A percentile compares a stretch with the other conserved stretches of the same genome.
These are phyloP conservation scores for Melopsittacus undulatus DNA, from an alignment of 2,797 vertebrate genomes.

Conservation along the genomic window DNA sequence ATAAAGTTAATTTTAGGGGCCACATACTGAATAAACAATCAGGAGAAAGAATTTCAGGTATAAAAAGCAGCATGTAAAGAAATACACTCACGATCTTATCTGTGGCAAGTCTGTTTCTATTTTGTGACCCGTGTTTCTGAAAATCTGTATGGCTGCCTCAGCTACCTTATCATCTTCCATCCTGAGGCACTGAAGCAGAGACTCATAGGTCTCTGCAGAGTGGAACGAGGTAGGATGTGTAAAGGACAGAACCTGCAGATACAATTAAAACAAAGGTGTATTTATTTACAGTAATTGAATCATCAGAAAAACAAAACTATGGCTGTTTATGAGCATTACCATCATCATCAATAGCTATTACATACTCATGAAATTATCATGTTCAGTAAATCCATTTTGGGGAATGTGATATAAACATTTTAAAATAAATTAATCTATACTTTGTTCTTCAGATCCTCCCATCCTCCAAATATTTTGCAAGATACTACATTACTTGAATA, in stretches of 20 bases:
- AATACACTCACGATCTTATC: constrained; percentile 92
- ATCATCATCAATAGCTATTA: not conserved
- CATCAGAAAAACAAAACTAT: not conserved
- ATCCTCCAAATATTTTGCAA: not conserved
- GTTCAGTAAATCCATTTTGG: not conserved
- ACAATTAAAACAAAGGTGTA: constrained; percentile 1
- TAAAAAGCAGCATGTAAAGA: not conserved
- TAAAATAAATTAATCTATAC: not conserved
- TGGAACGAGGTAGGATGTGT: constrained; percentile 98
- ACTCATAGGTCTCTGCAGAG: constrained; percentile 98
- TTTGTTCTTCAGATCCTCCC: not conserved
- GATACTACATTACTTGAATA: not conserved
- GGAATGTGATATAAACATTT: not conserved
- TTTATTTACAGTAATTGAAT: not conserved
- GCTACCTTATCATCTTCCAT: constrained; percentile 99
- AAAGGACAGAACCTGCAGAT: constrained; percentile 92
- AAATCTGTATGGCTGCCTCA: constrained; percentile 98
- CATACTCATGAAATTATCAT: not conserved
- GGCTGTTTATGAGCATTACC: not conserved
- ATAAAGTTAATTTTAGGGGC: not conserved
- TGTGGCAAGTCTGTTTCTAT: constrained; percentile 97
- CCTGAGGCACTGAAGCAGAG: constrained; percentile 97
- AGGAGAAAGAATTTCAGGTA: not conserved
- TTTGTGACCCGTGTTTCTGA: constrained; percentile 98
- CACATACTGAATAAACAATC: not conserved